phyloP scores from a whole-genome alignment of 2,797 vertebrate genomes.

The Hybognathus amarus region DNA sequence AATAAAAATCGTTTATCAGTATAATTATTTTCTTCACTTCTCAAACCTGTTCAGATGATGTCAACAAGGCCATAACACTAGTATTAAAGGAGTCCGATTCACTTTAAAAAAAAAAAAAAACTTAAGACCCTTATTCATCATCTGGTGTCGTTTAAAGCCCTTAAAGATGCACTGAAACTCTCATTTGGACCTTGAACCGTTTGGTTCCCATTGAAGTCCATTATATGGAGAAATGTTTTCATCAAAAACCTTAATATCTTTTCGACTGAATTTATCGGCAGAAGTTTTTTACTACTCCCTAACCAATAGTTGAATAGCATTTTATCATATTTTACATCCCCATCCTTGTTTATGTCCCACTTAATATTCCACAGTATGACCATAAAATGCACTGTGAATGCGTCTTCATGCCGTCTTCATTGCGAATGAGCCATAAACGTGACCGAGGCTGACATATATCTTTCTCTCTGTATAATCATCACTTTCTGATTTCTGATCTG shows the following conservation, averaged over 20 bases:
- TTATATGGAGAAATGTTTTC: no score
- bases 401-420: background rate
- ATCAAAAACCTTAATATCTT: no score
- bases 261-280: no score
- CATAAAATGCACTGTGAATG: background rate
- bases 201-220: no score
- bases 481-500: background rate
- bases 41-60: background rate
- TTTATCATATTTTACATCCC: background rate
- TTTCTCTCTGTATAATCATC: conserved; percentile 25
- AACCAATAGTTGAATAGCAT: background rate
- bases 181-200: no score
- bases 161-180: no score
- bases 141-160: no score
- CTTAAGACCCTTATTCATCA: no score
- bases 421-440: background rate
- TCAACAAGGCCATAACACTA: background rate
- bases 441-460: conserved; percentile 7
- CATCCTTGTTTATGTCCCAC: background rate
- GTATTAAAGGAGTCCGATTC: no score
- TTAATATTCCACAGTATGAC: background rate
- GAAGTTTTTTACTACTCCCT: no score
- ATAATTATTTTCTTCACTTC: background rate
- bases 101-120: no score
- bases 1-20: background rate